A percentile compares a stretch with the other conserved stretches of the same genome.
Evolutionary conservation across 64 coral and sea anemone species (phyloP).

Genomic region (Astreopora myriophthalma): DNA sequence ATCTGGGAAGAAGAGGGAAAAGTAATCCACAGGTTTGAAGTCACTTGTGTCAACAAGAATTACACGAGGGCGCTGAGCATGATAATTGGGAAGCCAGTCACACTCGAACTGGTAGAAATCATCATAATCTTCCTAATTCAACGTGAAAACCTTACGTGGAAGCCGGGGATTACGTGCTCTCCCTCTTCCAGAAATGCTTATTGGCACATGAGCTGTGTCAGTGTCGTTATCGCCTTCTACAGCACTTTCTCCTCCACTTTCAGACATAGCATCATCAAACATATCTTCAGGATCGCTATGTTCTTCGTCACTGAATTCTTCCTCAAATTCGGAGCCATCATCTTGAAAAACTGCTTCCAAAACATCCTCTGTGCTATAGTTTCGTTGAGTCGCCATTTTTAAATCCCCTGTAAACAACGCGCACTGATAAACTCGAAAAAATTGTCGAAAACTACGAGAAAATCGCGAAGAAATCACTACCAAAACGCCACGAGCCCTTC

Average conservation of each 20-base stretch:
- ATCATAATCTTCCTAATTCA: conserved; percentile 46
- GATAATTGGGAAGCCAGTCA: conserved; percentile 49
- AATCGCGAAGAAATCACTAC: neutral
- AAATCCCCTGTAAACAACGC: conserved; percentile 1
- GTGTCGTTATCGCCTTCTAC: conserved; percentile 1
- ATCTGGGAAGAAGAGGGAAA: conserved; percentile 63
- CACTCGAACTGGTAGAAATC: conserved; percentile 36
- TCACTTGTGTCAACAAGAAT: conserved; percentile 62
- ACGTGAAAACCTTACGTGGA: neutral
- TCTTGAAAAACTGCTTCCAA: conserved; percentile 43
- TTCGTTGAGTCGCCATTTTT: too few species aligned
- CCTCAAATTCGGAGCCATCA: conserved; percentile 31
- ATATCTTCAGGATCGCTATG: conserved; percentile 14
- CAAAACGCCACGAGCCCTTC: neutral
- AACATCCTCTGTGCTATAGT: too few species aligned
- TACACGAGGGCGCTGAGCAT: conserved; percentile 2
- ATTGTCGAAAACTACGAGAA: neutral
- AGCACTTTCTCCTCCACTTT: conserved; percentile 26
- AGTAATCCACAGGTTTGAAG: conserved; percentile 64
- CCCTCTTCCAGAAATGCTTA: neutral
- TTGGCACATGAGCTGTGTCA: neutral
- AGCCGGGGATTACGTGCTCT: neutral
- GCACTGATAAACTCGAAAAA: neutral
- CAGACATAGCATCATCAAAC: conserved; percentile 2
- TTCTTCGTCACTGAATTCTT: conserved; percentile 12